Conservation (phyloP, 2,113 vertebrate species). For the Hyperopisus bebe region DNA sequence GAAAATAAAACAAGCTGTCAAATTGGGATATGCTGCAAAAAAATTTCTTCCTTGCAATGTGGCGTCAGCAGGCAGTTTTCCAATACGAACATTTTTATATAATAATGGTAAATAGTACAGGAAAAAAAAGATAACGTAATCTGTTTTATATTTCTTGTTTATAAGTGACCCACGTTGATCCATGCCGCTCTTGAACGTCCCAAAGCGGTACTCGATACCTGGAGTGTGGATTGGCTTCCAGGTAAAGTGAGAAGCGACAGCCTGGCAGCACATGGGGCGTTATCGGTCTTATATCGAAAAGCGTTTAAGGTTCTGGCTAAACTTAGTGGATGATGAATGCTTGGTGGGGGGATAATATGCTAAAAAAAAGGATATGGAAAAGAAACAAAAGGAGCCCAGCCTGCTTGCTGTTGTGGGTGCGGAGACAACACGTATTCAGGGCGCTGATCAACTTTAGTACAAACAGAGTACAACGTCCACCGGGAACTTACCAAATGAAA, state of each 20-base stretch:
- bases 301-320: neutral
- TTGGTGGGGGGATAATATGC: neutral
- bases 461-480: neutral
- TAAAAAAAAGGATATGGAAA: neutral
- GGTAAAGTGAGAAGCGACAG: neutral
- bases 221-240: neutral
- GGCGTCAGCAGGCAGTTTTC: neutral
- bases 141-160: neutral
- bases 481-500: neutral
- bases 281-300: neutral
- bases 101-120: neutral
- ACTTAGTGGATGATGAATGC: neutral
- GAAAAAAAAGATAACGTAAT: neutral
- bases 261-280: neutral
- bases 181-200: neutral
- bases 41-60: neutral
- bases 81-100: neutral
- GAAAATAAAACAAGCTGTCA: neutral
- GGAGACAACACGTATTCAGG: neutral
- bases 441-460: neutral
- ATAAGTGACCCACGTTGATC: neutral
- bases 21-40: neutral
- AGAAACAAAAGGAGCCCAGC: neutral
- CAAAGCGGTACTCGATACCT: neutral
- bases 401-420: neutral